Evolutionary conservation across 2,797 vertebrate species (phyloP).

Genomic region (Hydrocynus forskahlii): DNA sequence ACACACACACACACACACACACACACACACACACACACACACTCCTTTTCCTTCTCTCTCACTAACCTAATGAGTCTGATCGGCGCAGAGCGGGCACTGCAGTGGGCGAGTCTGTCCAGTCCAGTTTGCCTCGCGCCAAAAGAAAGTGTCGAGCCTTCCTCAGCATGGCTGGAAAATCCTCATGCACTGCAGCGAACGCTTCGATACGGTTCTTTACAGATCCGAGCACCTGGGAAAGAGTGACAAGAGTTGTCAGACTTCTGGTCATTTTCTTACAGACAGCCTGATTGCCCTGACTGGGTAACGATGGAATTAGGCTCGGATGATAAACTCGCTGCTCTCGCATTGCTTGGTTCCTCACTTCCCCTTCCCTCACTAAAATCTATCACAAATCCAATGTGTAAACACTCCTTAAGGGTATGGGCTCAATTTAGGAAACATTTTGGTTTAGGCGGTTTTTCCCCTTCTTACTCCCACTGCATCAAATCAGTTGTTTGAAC

Average conservation of each 20-base stretch:
- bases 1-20: background rate
- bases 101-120: slow-evolving; percentile 82
- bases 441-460: too few species aligned
- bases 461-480: too few species aligned
- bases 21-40: background rate
- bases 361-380: too few species aligned
- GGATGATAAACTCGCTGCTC: too few species aligned
- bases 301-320: too few species aligned
- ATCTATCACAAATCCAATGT: too few species aligned
- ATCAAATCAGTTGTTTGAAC: too few species aligned
- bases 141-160: slow-evolving; percentile 94
- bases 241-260: background rate
- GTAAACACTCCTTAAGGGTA: too few species aligned
- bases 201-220: slow-evolving; percentile 97
- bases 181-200: slow-evolving; percentile 88
- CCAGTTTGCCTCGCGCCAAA: slow-evolving; percentile 88
- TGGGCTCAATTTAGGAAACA: too few species aligned
- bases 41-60: background rate
- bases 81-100: slow-evolving; percentile 64
- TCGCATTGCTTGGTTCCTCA: too few species aligned
- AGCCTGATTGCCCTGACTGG: too few species aligned
- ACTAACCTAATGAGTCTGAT: slow-evolving; percentile 4
- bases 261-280: too few species aligned
- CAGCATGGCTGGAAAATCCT: slow-evolving; percentile 91
- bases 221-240: slow-evolving; percentile 86